Conservation (phyloP, 1,140 invertebrate genomes). For the Caenorhabditis inopinata region DNA sequence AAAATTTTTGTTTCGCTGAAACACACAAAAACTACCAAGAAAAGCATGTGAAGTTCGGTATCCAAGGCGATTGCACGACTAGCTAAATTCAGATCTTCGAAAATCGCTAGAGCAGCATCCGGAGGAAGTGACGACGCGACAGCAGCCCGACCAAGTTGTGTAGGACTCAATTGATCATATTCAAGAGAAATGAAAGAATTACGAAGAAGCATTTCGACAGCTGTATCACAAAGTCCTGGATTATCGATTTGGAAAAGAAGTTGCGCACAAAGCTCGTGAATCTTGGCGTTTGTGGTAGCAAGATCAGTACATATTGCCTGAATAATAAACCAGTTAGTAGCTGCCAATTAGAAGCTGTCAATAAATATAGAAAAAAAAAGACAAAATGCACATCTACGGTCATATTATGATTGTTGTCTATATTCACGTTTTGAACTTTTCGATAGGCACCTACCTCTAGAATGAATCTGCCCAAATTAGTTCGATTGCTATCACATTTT, state of each 20-base stretch:
- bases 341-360: no score
- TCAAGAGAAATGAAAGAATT: not conserved
- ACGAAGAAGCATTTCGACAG: not conserved
- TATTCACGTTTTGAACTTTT: not conserved
- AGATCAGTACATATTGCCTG: conserved; percentile 41
- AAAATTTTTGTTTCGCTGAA: no score
- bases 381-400: no score
- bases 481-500: not conserved
- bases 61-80: conserved; percentile 86
- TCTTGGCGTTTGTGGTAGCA: not conserved
- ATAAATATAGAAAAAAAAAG: no score
- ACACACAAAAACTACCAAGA: conserved; percentile 73
- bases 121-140: conserved; percentile 87
- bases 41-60: conserved; percentile 90
- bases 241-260: not conserved
- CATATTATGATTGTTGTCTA: not conserved
- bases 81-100: conserved; percentile 86
- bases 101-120: conserved; percentile 82
- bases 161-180: conserved; percentile 68
- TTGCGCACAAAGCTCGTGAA: not conserved
- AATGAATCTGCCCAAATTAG: not conserved
- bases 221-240: not conserved
- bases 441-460: not conserved
- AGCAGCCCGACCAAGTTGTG: conserved; percentile 85
- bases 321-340: no score